A percentile compares a stretch with the other conserved stretches of the same genome.
These are phyloP conservation scores for Xanthia icteritia DNA, from an alignment of 2,888 invertebrate species.

Conservation along the genomic window DNA sequence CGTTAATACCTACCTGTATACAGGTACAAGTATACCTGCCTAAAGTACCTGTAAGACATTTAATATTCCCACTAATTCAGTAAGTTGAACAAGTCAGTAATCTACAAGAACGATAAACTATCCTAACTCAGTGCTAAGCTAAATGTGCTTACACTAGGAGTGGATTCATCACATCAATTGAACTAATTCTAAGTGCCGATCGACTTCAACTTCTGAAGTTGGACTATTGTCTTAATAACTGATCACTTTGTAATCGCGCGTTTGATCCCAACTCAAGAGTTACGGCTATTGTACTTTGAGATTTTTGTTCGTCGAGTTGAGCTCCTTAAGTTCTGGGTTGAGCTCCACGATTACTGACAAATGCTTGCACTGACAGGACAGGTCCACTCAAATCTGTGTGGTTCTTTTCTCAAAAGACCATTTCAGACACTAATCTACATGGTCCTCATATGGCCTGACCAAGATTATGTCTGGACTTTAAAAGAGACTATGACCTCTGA, in stretches of 20 bases:
- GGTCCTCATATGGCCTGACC: too few relatives aligned
- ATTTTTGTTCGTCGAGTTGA: too few relatives aligned
- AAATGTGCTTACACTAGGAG: conserved; percentile 55
- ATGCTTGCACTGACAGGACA: too few relatives aligned
- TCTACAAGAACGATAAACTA: conserved; percentile 56
- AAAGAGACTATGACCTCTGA: too few relatives aligned
- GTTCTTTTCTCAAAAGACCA: too few relatives aligned
- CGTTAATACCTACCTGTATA: background rate
- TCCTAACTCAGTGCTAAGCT: conserved; percentile 44
- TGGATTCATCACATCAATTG: conserved; percentile 60
- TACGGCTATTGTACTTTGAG: background rate
- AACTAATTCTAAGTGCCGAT: conserved; percentile 58
- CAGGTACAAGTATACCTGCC: background rate
- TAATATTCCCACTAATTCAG: conserved; percentile 38
- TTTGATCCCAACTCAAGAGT: conserved; percentile 4
- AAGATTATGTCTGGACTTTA: too few relatives aligned
- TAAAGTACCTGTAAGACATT: background rate
- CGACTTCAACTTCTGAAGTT: conserved; percentile 47
- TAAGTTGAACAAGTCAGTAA: conserved; percentile 45
- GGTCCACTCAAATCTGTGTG: too few relatives aligned
- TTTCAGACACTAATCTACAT: too few relatives aligned
- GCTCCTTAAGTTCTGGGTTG: too few relatives aligned
- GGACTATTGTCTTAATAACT: conserved; percentile 56
- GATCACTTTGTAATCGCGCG: conserved; percentile 41
- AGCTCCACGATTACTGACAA: too few relatives aligned